Conservation (phyloP, 2,113 vertebrate species). For the Rhegmatorhina hoffmannsi region DNA sequence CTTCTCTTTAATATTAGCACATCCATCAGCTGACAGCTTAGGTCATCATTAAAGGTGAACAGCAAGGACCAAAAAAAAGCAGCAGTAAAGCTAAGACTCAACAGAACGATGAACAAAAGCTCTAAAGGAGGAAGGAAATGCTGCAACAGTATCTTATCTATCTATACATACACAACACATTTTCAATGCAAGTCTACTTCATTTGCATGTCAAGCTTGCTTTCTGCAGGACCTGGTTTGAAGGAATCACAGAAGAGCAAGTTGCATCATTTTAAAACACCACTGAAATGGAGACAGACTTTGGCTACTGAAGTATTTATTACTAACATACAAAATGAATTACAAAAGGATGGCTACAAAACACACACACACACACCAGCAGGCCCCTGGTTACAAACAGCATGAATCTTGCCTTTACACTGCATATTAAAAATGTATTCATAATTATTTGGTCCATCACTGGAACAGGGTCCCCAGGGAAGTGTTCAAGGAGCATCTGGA, state of each 20-base stretch:
- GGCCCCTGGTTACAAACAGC: constrained; percentile 60
- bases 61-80: neutral
- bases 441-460: neutral
- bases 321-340: constrained; percentile 35
- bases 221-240: neutral
- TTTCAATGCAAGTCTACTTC: neutral
- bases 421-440: neutral
- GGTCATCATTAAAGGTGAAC: neutral
- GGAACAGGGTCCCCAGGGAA: neutral
- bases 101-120: neutral
- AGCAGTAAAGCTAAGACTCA: neutral
- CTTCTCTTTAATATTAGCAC: neutral
- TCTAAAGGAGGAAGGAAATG: neutral
- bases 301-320: constrained; percentile 70
- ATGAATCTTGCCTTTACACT: constrained; percentile 13
- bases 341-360: constrained; percentile 36
- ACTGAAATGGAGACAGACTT: constrained; percentile 60
- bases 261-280: constrained; percentile 12
- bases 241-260: constrained; percentile 40
- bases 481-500: neutral
- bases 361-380: constrained; percentile 14
- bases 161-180: neutral
- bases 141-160: neutral
- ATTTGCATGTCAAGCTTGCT: constrained; percentile 29
- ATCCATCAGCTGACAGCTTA: neutral